Base-by-base conservation (phyloP, 1,140 invertebrate species). In the Calephelis virginiensis region DNA sequence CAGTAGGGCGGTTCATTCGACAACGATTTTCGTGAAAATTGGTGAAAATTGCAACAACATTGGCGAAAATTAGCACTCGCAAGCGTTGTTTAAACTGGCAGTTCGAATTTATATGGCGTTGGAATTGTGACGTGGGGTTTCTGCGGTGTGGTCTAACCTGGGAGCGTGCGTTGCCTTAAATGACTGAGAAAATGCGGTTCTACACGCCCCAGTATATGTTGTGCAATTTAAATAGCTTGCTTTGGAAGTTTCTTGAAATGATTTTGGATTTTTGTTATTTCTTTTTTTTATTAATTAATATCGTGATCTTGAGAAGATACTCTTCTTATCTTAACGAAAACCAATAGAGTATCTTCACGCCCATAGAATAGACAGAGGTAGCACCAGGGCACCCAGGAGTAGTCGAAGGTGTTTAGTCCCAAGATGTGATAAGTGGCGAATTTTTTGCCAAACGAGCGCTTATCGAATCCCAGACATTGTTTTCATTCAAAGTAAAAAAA, bases 31-130 rank as follows among this genome's bases (percentile, higher is more conserved):
- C 69, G 69, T 70, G 69, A 78, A 87, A 86, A 88, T 87, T 88
- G 85, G 79, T 83, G 85, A 87, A 89, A 90, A 90, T 89, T 89
- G 82, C 84, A 89, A 86, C 82, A 86, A 86, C 82, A 85, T 78
- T 73, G 80, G 78, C 74, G 83, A 86, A 87, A 89, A 89, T 90
- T 89, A 89, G 81, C 78, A 86, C 80, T 86, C 67, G 80, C 76
- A 78, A 72, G 77, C 76, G 81, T 87, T 86, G 85, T 90, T 89
- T 86, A 82, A 79, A 72, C 64, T 12, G 6, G 71, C 71, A 72
- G 73, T 64, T 73, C 71, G 77, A 83, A 88, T 86, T 83, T 88
- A 85, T 79, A 81, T 76, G 78, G 73, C 73, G 70, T 62, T 73
- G 69, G 75, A 77, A 80, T 80, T 82, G 78, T 82, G 80, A 84